Conservation (phyloP, 2,888 invertebrate species). For the Pyrrhia umbra region DNA sequence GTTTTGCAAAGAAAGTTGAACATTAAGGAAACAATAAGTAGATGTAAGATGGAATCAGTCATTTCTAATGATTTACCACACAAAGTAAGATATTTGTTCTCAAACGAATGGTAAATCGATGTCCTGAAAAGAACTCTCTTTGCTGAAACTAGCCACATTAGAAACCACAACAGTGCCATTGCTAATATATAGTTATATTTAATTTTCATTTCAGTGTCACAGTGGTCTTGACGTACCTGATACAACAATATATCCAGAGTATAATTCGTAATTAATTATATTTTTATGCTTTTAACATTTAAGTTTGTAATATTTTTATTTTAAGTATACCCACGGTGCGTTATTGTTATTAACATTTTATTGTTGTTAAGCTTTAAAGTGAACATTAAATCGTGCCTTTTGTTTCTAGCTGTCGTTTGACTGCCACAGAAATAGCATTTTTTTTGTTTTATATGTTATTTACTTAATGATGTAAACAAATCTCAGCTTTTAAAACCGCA, state of each 20-base stretch:
- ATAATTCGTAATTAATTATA: constrained; percentile 68
- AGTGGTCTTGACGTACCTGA: constrained; percentile 85
- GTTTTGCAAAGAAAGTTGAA: constrained; percentile 18
- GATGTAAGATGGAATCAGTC: neutral
- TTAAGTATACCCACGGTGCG: constrained; percentile 22
- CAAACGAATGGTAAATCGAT: neutral
- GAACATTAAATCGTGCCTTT: constrained; percentile 37
- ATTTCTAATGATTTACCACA: too few species aligned
- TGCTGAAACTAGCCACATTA: constrained; percentile 9
- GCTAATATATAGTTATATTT: constrained; percentile 62
- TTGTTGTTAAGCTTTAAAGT: constrained; percentile 56
- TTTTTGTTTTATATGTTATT: neutral
- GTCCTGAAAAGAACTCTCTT: constrained; percentile 9
- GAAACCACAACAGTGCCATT: constrained; percentile 54
- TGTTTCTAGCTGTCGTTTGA: neutral
- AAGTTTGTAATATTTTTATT: constrained; percentile 25
- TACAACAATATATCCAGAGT: constrained; percentile 82
- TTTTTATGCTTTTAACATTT: constrained; percentile 2
- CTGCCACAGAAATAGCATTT: neutral
- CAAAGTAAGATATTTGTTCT: neutral
- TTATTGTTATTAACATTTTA: constrained; percentile 38
- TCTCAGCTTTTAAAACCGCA: too few species aligned
- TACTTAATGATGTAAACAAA: too few species aligned
- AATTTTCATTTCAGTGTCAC: constrained; percentile 85
- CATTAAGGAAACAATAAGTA: too few species aligned